Base-by-base conservation (phyloP, 92 coral and sea anemone genomes). In the Epizoanthus rinbou region DNA sequence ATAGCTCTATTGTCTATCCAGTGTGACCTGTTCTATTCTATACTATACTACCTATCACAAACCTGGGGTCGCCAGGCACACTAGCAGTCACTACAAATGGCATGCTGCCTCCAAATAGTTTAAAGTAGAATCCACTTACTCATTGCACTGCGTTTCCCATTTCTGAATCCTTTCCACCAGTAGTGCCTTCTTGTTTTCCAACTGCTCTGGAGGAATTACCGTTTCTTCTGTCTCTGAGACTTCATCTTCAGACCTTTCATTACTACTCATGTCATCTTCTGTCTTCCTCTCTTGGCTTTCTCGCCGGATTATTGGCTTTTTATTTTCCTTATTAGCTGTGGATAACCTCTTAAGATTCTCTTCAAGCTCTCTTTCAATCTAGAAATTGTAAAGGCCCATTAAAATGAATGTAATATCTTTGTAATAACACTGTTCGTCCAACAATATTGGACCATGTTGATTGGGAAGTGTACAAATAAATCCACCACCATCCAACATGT, bases 331-430 rank as follows among this genome's bases (percentile, higher is more conserved):
- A 52, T 67, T 57, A 11, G 79, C 23, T 35, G 84, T n/a, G 1
- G 75, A 52, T 14, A 80, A 68, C 8, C 82, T 71, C 5, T 74
- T 52, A 21, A 57, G 64, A 15, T 39, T 59, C 21, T 88, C 91
- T 70, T 91, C 94, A 10, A 91, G 85, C 53, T 90, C 98, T 80
- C 92, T 81, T 78, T 95, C 98, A 79, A 95, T 92, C 98, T 95
- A 76, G 62, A 60, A 85, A n/a, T 7, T n/a, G 3, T 57, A 63
- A 16, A 1, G 43, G 43, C 43, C 5, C 43, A 37, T 37, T 37
- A 3, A 37, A 37, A 6, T 37, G 43, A 3, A 37, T 37, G 43
- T 4, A 37, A 37, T 6, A 37, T 37, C 31, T 28, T 28, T 28
- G n/a, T n/a, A n/a, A n/a, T 2, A 28, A 28, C 31, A 28, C 31